Conservation (phyloP, 1,140 invertebrate species). For the Steinernema feltiae region DNA sequence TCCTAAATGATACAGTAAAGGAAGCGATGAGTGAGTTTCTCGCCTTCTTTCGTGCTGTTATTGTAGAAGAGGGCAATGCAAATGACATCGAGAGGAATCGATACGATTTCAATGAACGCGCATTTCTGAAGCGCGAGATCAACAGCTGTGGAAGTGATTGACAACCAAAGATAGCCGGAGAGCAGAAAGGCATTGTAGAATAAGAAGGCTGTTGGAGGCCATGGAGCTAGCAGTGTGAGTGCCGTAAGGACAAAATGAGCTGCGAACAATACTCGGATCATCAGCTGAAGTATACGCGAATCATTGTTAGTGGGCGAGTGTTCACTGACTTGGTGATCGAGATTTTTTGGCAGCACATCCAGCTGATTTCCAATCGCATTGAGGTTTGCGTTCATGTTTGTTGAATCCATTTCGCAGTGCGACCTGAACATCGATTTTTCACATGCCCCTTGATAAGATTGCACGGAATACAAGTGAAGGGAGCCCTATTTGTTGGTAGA, state of each 20-base stretch:
- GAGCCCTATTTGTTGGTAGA: neutral
- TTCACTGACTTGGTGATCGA: neutral
- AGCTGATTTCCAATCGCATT: neutral
- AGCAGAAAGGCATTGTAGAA: slow-evolving; percentile 2
- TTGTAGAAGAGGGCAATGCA: slow-evolving; percentile 1
- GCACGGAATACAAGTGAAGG: neutral
- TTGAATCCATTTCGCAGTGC: neutral
- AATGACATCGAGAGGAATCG: neutral
- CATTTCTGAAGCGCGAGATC: neutral
- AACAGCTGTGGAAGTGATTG: neutral
- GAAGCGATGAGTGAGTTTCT: neutral
- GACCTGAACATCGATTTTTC: neutral
- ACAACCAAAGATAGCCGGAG: neutral
- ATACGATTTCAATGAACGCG: neutral
- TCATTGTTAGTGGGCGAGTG: neutral
- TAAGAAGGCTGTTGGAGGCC: neutral
- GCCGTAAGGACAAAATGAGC: neutral
- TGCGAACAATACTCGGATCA: neutral
- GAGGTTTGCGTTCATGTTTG: neutral
- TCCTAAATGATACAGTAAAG: neutral
- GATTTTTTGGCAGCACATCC: neutral
- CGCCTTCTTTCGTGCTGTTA: neutral
- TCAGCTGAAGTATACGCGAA: neutral
- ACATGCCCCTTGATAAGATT: neutral
- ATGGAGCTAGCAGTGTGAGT: neutral